These are phyloP conservation scores for Cenopis cana DNA, from an alignment of 2,888 invertebrate genomes.

Conservation along the genomic window DNA sequence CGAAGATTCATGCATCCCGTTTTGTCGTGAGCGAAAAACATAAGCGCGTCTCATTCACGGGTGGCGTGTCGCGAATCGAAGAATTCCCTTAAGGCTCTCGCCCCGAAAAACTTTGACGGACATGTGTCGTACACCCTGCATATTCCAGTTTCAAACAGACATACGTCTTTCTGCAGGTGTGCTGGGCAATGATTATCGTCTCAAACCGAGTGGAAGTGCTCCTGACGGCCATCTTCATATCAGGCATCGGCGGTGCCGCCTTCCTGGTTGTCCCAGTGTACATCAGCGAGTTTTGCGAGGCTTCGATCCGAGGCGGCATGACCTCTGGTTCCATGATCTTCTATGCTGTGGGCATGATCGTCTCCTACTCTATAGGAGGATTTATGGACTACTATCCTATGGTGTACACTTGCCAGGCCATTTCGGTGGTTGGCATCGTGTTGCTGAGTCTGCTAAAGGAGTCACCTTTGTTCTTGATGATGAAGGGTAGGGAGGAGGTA, in stretches of 20 bases:
- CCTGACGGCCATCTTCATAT: slow-evolving; percentile 61
- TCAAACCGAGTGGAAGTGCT: slow-evolving; percentile 62
- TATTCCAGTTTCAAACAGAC: neutral
- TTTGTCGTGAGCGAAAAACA: too few species aligned
- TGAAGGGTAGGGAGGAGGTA: slow-evolving; percentile 64
- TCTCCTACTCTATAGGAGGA: slow-evolving; percentile 68
- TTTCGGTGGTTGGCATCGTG: slow-evolving; percentile 54
- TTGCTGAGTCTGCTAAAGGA: slow-evolving; percentile 60
- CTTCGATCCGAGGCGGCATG: slow-evolving; percentile 69
- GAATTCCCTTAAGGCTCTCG: too few species aligned
- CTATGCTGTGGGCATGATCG: slow-evolving; percentile 64
- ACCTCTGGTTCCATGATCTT: slow-evolving; percentile 63
- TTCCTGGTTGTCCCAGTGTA: slow-evolving; percentile 63
- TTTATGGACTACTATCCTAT: slow-evolving; percentile 60
- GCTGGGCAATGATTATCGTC: slow-evolving; percentile 62
- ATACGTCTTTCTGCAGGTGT: slow-evolving; percentile 56
- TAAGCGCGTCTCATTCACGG: too few species aligned
- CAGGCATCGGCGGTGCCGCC: slow-evolving; percentile 61
- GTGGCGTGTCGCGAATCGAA: too few species aligned
- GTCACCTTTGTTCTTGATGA: slow-evolving; percentile 68
- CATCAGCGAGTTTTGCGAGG: slow-evolving; percentile 68
- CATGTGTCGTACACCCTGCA: too few species aligned
- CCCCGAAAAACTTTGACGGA: too few species aligned
- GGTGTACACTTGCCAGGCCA: slow-evolving; percentile 59
- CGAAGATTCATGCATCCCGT: too few species aligned